Percentiles rank a stretch among this genome's conserved stretches.
These are phyloP conservation scores for Spisula subtruncata DNA, from an alignment of 2,888 invertebrate species.

Conservation along the genomic window DNA sequence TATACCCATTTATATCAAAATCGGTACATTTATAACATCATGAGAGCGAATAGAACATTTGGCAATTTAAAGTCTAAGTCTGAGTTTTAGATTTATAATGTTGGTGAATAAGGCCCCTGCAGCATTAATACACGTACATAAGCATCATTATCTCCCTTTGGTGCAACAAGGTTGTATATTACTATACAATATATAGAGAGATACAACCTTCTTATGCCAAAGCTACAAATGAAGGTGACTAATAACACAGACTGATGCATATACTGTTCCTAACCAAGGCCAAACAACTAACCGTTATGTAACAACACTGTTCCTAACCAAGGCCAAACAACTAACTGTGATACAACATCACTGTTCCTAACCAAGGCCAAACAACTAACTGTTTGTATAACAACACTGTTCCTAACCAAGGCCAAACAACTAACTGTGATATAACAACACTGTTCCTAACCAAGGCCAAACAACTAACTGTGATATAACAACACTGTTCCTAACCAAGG, in stretches of 20 bases:
- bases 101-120: too few species aligned
- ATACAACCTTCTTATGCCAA: too few species aligned
- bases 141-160: too few species aligned
- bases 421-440: not conserved
- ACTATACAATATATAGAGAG: too few species aligned
- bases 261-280: not conserved
- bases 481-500: not conserved
- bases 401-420: not conserved
- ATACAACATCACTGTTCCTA: not conserved
- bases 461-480: not conserved
- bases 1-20: too few species aligned
- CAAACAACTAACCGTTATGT: not conserved
- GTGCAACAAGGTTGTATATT: too few species aligned
- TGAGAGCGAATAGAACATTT: too few species aligned
- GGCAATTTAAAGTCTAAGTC: too few species aligned
- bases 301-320: not conserved
- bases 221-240: too few species aligned
- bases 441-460: too few species aligned
- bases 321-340: not conserved
- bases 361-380: not conserved
- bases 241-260: not conserved
- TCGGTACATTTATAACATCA: too few species aligned
- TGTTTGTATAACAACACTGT: not conserved
- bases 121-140: not conserved
- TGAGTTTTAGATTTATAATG: too few species aligned